Base-by-base conservation (phyloP, 2,888 invertebrate species). In the Phymatocera aterrima region DNA sequence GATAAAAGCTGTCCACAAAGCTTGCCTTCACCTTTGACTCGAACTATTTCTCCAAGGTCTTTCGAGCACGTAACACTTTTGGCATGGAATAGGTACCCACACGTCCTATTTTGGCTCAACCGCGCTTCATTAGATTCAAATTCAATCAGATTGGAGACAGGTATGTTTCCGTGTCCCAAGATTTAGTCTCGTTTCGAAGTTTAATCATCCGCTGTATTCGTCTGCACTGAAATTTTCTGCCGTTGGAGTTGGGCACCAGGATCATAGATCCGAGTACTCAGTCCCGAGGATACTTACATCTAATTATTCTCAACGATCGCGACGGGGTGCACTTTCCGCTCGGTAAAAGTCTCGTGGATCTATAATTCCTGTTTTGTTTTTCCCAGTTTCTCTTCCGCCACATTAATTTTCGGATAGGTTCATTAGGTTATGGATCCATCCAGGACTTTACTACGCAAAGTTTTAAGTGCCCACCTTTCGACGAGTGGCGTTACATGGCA, bases 31-130 rank as follows among this genome's bases (percentile, higher is more conserved):
- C 48, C 72, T 72, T 18, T 72, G 51, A 72, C 51, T 28, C 31
- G 12, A 72, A 24, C 51, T 51, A 72, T 34, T 18, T 5, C 8
- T 3, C 43, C 72, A 72, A 72, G 72, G 72, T 72, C 72, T 72
- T 18, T 72, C 51, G 51, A 51, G 72, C 72, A 51, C 48, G 48
- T 72, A 72, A 72, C 51, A 21, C n/a, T n/a, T 34, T 18, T 8
- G 10, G 51, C 72, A 51, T 72, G 28, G 31, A 34, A 51, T 51
- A 48, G 72, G 48, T 15, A 18, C 21, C 31, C 18, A 72, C 51
- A 51, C 51, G 48, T 72, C 31, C 48, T 34, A 18, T 34, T 72
- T 72, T 51, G 28, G 34, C 24, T 48, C 31, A 72, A 72, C 48
- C 31, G 31, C 51, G 34, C 5, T 24, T 34, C 28, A 51, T 72